Percentiles rank a stretch among this genome's conserved stretches.
Conservation (phyloP, 2,797 vertebrate species). For the Synaphobranchus kaupii region DNA sequence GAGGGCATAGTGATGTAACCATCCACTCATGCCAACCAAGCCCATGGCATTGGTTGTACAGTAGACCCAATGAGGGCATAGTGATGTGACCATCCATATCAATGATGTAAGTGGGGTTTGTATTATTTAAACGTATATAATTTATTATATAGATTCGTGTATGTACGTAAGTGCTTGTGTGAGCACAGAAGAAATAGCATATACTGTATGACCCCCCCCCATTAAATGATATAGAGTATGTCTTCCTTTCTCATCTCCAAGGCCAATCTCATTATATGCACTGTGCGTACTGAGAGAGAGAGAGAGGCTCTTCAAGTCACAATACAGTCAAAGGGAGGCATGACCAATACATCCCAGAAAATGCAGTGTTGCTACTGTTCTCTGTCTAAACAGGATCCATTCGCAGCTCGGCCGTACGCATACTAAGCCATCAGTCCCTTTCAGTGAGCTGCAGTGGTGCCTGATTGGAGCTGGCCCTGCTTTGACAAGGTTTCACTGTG, state of each 20-base stretch:
- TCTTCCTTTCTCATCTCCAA: background rate
- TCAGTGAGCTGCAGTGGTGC: too few relatives aligned
- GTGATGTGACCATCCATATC: background rate
- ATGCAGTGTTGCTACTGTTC: background rate
- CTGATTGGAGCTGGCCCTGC: background rate
- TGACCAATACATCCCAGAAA: background rate
- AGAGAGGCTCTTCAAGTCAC: background rate
- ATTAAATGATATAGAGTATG: background rate
- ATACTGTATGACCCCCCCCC: background rate
- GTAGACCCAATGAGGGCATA: too few relatives aligned
- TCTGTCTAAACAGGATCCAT: background rate
- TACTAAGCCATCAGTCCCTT: background rate
- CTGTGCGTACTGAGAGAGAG: background rate
- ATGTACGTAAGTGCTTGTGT: background rate
- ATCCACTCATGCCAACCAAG: background rate
- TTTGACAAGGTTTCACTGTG: background rate
- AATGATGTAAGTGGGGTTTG: too few relatives aligned
- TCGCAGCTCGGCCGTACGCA: background rate
- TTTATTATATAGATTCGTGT: background rate
- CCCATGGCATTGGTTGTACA: too few relatives aligned
- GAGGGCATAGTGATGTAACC: background rate
- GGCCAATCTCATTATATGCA: background rate
- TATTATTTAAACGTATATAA: too few relatives aligned
- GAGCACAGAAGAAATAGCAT: background rate
- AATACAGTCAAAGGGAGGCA: background rate